Base-by-base conservation (phyloP, 1,140 invertebrate genomes). In the Ceratina australensis region DNA sequence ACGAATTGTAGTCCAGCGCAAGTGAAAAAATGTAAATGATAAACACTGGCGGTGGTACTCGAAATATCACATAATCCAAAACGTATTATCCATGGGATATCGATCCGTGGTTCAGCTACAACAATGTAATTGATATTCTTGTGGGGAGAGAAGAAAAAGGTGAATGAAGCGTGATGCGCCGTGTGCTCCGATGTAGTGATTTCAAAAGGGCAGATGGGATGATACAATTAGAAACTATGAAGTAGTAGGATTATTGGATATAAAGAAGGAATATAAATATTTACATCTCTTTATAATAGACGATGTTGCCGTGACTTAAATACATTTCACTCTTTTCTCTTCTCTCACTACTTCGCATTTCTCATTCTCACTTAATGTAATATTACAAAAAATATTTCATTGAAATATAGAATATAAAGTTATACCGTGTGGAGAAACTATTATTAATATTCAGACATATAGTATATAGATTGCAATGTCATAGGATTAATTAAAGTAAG, bases 71-170 rank as follows among this genome's bases (percentile, higher is more conserved):
- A 33, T 68, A 76, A 76, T 76, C 73, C 65, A 47, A n/a, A 68
- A 50, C 26, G 33, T 88, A 91, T 91, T 90, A 89, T 91, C 90
- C 82, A 78, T 67, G 78, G 81, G 83, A 85, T 86, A 91, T 91
- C 76, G 81, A 81, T 85, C 81, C 80, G 84, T 78, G 73, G 33
- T 78, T 82, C 86, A 24, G 18, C 89, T 91, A 91, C 87, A 91
- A 90, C 90, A 91, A 90, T 90, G 91, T 92, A 92, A 92, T 92
- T 92, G 91, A 92, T 92, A 92, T 88, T 81, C 68, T 83, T 74
- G 64, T 56, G 47, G 64, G 63, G 71, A 77, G 69, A 59, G 60
- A 73, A 22, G n/a, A 68, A 60, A 49, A 26, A 60, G 20, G 4
- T 12, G n/a, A 69, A 26, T 57, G 26, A 69, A 60, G 65, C 65